phyloP scores from a whole-genome alignment of 1,140 invertebrate genomes.

The Atta colombica region DNA sequence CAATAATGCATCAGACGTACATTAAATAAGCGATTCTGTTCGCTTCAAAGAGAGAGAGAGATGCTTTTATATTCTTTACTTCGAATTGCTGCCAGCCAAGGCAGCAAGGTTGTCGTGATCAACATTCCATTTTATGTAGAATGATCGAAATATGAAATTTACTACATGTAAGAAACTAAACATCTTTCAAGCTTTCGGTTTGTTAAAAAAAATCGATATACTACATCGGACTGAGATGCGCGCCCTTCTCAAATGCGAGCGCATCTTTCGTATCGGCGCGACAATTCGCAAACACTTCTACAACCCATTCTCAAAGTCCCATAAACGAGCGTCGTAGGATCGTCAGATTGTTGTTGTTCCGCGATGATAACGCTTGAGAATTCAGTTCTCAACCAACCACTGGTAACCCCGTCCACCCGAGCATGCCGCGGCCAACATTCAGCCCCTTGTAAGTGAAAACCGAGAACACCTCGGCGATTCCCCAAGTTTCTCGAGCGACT shows the following conservation, averaged over 20 bases:
- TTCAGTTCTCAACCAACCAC: constrained; percentile 40
- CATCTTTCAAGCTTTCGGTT: not conserved
- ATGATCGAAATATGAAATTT: constrained; percentile 35
- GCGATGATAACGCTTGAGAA: constrained; percentile 32
- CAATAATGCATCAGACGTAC: constrained; percentile 54
- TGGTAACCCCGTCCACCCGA: not conserved
- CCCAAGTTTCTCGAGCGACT: constrained; percentile 41
- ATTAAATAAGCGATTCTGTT: constrained; percentile 50
- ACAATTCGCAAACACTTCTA: constrained; percentile 1
- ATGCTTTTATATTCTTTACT: constrained; percentile 37
- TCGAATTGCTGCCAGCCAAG: not conserved
- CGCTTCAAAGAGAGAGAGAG: constrained; percentile 34
- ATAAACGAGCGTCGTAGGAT: constrained; percentile 6
- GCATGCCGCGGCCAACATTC: constrained; percentile 23
- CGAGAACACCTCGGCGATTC: constrained; percentile 52
- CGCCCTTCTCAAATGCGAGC: not conserved
- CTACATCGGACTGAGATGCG: not conserved
- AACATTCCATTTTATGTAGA: constrained; percentile 28
- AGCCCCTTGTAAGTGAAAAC: constrained; percentile 35
- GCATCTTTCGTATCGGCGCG: not conserved
- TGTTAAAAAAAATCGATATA: not conserved
- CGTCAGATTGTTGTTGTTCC: constrained; percentile 43
- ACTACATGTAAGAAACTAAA: not conserved
- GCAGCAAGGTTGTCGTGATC: constrained; percentile 40
- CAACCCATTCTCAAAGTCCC: not conserved